Evolutionary conservation across 2,113 vertebrate species (phyloP), one percentile per base, ranked within the genome.

Genomic region (Gobius niger): DNA sequence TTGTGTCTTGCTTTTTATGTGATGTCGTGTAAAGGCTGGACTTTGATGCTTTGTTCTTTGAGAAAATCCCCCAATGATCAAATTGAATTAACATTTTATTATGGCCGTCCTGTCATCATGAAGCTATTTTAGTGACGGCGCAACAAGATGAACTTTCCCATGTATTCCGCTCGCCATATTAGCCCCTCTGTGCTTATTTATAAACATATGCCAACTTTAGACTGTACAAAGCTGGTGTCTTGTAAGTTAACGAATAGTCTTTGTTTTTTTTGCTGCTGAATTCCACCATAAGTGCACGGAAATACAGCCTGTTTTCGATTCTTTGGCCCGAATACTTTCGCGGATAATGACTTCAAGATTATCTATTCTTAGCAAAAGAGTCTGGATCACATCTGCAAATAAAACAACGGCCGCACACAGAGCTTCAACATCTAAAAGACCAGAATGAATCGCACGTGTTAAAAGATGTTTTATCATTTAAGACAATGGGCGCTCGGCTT

Each of bases 271-370:
- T 44, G 15, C 14, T 15, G 15, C 40, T n/a, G 9, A 15, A 34
- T 34, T 11, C 53, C 53, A 2, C 53, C 18, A 56, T 19, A 56
- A 60, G 14, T 42, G 14, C 57, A 41, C 13, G n/a, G 15, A 14
- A 60, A 7, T 42, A 15, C 42, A 14, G 13, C 6, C 34, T 41
- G 54, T 59, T 14, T 59, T 40, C 13, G 41, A 40, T 60, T 42
- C 14, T 13, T 60, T n/a, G 44, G 57, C 57, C 40, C 9, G 40
- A 42, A 60, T 44, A 60, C 40, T 44, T 60, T 7, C 4, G 57
- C n/a, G 57, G 40, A 60, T 60, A 60, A 60, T 60, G 57, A 60
- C 13, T 44, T 44, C 57, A 60, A 42, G 57, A 60, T 60, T 60
- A 60, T 60, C 40, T 60, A 42, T 15, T 60, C 40, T 60, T 60